A percentile compares a stretch with the other conserved stretches of the same genome.
Evolutionary conservation across 2,113 vertebrate genomes (phyloP).

Genomic region (Pygoscelis antarcticus): DNA sequence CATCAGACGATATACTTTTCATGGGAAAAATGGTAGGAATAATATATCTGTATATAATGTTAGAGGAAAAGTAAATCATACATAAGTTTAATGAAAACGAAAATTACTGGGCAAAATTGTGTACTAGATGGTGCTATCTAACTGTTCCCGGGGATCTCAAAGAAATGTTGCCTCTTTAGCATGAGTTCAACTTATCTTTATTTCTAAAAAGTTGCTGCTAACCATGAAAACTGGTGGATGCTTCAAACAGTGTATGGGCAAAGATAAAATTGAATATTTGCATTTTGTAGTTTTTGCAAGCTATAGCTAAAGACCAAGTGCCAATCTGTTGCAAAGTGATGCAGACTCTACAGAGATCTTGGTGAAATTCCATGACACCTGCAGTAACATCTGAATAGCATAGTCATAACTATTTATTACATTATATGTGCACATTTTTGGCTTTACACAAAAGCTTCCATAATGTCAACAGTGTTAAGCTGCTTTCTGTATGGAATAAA

Average conservation of each 20-base stretch:
- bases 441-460: not conserved
- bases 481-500: not conserved
- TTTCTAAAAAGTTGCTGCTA: not conserved
- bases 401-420: not conserved
- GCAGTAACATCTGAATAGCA: not conserved
- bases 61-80: not conserved
- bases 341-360: not conserved
- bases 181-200: not conserved
- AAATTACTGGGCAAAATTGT: not conserved
- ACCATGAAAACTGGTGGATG: not conserved
- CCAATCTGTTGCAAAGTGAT: not conserved
- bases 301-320: not conserved
- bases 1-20: not conserved
- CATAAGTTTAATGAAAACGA: not conserved
- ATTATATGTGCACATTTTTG: not conserved
- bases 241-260: not conserved
- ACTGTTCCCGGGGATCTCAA: not conserved
- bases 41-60: not conserved
- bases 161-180: not conserved
- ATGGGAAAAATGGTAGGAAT: not conserved
- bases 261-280: not conserved
- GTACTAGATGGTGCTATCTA: not conserved
- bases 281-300: not conserved
- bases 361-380: not conserved
- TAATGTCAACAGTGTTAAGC: not conserved